Conservation (phyloP, 2,888 invertebrate genomes). For the Ischnura elegans region DNA sequence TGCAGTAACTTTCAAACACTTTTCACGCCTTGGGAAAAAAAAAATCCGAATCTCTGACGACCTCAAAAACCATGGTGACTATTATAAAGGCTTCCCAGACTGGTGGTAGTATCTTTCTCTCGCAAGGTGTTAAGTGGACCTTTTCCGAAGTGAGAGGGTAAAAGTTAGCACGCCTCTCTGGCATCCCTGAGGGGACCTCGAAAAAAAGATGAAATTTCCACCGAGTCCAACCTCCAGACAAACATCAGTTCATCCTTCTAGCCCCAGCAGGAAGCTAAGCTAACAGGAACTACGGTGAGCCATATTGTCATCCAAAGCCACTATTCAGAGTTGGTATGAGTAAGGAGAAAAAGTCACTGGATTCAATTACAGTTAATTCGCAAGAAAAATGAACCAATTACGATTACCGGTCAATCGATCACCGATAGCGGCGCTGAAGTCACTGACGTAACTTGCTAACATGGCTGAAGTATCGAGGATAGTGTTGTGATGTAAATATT, state of each 20-base stretch:
- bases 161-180: background rate
- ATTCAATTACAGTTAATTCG: no score
- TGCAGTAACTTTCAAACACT: background rate
- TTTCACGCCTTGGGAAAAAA: background rate
- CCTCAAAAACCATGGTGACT: background rate
- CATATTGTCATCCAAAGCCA: background rate
- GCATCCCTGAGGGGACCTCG: background rate
- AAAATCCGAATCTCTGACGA: background rate
- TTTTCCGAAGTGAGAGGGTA: background rate
- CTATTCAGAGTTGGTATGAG: no score
- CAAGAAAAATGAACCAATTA: no score
- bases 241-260: background rate
- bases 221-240: background rate
- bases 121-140: slow-evolving; percentile 19
- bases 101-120: background rate
- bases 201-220: background rate
- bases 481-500: no score
- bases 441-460: no score
- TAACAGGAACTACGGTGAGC: background rate
- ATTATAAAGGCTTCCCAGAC: background rate
- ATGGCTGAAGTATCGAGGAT: no score
- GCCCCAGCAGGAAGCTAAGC: background rate
- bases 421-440: no score
- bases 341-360: no score
- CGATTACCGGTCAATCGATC: no score